Conservation (phyloP, 1,140 invertebrate genomes). For the Schlechtendalia chinensis region DNA sequence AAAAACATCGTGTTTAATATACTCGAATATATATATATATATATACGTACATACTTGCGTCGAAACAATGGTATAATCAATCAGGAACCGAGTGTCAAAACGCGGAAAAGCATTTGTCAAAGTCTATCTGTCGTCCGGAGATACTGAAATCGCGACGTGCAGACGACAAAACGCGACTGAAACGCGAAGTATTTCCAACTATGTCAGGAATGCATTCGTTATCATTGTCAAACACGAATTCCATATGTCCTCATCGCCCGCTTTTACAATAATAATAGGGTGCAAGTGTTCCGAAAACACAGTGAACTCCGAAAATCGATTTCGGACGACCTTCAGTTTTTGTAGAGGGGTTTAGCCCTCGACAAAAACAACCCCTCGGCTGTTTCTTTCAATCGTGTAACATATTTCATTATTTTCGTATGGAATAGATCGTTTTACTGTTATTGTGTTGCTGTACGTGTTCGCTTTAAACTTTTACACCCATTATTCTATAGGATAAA, state of each 20-base stretch:
- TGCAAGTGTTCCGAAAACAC: conserved; percentile 38
- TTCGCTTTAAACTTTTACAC: neutral
- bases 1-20: neutral
- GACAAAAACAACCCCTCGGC: neutral
- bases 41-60: neutral
- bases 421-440: neutral
- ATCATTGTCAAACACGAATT: conserved; percentile 9
- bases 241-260: neutral
- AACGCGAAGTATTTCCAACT: neutral
- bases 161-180: conserved; percentile 6
- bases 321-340: conserved; percentile 35
- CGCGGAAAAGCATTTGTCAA: conserved; percentile 5
- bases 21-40: no score
- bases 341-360: neutral
- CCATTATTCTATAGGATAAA: no score
- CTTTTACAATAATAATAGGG: conserved; percentile 3
- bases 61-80: neutral
- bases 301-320: conserved; percentile 45
- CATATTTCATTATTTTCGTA: neutral
- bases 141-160: neutral
- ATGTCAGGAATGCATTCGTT: conserved; percentile 11
- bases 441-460: neutral
- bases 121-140: neutral
- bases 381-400: neutral
- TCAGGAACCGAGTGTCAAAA: neutral